These are phyloP conservation scores for Drosophila quadrilineata DNA, from an alignment of 1,140 invertebrate genomes.

Conservation along the genomic window DNA sequence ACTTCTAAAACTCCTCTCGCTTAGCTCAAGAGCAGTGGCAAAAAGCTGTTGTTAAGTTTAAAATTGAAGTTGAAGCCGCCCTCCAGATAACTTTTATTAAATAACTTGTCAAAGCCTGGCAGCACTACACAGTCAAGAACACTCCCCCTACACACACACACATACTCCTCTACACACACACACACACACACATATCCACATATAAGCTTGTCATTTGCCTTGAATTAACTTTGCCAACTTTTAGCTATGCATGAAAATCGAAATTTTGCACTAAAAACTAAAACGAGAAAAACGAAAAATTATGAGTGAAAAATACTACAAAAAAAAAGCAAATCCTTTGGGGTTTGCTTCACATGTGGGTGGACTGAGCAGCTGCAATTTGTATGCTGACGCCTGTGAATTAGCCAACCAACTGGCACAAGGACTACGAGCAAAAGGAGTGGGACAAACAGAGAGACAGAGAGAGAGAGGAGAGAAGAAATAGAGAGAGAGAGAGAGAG, in stretches of 20 bases:
- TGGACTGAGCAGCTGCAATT: constrained; percentile 59
- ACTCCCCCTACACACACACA: constrained; percentile 6
- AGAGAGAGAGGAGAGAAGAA: no score
- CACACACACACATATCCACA: constrained; percentile 32
- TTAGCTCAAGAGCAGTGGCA: constrained; percentile 8
- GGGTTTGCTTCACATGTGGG: background rate
- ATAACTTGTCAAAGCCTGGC: constrained; percentile 71
- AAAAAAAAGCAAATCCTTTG: constrained; percentile 6
- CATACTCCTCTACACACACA: constrained; percentile 6
- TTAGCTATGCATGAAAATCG: constrained; percentile 54
- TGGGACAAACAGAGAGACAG: no score
- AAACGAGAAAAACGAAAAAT: background rate
- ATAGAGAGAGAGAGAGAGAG: no score
- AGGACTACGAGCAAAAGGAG: constrained; percentile 2
- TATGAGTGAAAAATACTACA: background rate
- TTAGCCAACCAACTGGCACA: constrained; percentile 36
- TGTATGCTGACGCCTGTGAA: constrained; percentile 68
- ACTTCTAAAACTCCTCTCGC: background rate
- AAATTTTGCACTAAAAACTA: constrained; percentile 49
- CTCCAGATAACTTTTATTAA: constrained; percentile 65
- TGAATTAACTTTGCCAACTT: constrained; percentile 51
- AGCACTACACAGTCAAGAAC: no score
- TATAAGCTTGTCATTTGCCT: constrained; percentile 25
- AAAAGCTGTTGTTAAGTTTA: constrained; percentile 32
- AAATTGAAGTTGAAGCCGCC: constrained; percentile 36